Conservation (phyloP, 2,888 invertebrate genomes). For the Sphecodes monilicornis region DNA sequence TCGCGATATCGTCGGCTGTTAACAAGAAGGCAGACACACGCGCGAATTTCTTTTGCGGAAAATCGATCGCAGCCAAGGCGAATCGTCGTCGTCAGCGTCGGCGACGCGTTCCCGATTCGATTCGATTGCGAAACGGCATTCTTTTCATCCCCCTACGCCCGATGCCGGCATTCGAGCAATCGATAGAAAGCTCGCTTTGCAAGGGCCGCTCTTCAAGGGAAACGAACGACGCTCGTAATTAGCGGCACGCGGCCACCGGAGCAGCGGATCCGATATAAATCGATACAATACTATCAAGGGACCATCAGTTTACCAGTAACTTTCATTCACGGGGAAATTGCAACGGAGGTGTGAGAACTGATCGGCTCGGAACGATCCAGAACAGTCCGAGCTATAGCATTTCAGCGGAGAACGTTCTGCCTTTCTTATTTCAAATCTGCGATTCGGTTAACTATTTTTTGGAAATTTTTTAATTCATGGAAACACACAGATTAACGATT, state of each 20-base stretch:
- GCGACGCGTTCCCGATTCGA: constrained; percentile 16
- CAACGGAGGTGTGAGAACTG: neutral
- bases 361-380: neutral
- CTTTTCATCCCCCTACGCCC: constrained; percentile 50
- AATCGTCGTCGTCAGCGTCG: neutral
- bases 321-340: constrained; percentile 37
- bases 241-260: neutral
- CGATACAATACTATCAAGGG: constrained; percentile 63
- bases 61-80: constrained; percentile 18
- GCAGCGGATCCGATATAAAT: constrained; percentile 1
- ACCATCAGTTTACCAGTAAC: constrained; percentile 56
- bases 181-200: constrained; percentile 31
- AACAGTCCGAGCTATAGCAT: neutral
- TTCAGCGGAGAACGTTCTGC: neutral
- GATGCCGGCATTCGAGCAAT: constrained; percentile 35
- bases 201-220: constrained; percentile 28
- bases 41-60: constrained; percentile 16
- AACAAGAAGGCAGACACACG: neutral
- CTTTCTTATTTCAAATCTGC: too few relatives aligned
- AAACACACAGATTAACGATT: too few relatives aligned
- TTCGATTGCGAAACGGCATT: constrained; percentile 37
- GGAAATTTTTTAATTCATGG: too few relatives aligned
- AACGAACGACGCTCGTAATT: constrained; percentile 20
- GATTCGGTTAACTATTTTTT: too few relatives aligned
- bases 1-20: constrained; percentile 10